Evolutionary conservation across 2,797 vertebrate species (phyloP), one percentile per base, ranked within the genome.

Genomic region (Microchirus variegatus): DNA sequence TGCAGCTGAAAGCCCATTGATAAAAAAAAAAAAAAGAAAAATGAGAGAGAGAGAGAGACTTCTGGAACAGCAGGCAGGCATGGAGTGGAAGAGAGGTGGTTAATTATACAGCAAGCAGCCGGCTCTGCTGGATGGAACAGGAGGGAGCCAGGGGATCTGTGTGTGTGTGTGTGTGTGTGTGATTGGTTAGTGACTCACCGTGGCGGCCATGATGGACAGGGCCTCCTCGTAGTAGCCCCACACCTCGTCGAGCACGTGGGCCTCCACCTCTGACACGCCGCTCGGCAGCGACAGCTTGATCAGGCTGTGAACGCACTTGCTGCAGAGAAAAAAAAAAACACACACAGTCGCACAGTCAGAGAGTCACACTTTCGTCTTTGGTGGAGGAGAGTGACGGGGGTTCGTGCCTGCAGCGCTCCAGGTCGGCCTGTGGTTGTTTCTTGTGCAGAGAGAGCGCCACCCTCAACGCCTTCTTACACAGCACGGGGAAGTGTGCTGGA

Each of bases 141-240:
- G 79, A 84, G 82, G 81, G 53, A 80, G 87, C 76, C 73, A 59
- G 61, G 74, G 75, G 80, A 71, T 57, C 67, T n/a, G 81, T 60
- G 4, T n/a, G n/a, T n/a, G n/a, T n/a, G n/a, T n/a, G n/a, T n/a
- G 40, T 36, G 54, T 78, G 80, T 68, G 85, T 79, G 80, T 67
- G 85, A 83, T 82, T 79, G 84, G 79, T 72, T 72, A 78, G 74
- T 78, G 83, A 96, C 96, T 97, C 91, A 98, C 96, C 70, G 86
- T 87, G 53, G 79, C 81, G 79, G 87, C 70, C 56, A 96, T 78
- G 86, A 96, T 58, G 42, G 82, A 91, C 80, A 97, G 88, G 80
- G 90, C 94, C 81, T 97, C 95, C 86, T 97, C 91, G 50, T 95
- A 97, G 90, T 94, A 95, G 72, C 58, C 81, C 95, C 94, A 95